These are phyloP conservation scores for Thunnus maccoyii DNA, from an alignment of 2,113 vertebrate species.

Conservation along the genomic window DNA sequence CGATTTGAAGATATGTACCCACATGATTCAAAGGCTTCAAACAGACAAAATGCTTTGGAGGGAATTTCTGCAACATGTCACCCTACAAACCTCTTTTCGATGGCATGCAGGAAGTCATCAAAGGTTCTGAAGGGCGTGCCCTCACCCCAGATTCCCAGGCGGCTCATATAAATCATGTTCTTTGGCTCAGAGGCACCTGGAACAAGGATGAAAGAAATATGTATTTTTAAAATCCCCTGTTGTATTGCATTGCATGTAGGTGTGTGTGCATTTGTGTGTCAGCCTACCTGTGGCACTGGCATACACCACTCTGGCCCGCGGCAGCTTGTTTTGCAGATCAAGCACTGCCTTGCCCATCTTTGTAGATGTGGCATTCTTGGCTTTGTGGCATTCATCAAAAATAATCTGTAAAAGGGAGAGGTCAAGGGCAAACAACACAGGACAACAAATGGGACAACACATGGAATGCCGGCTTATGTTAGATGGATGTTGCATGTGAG, in stretches of 20 bases:
- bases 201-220: not conserved
- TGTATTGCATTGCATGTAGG: not conserved
- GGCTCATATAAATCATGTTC: constrained; percentile 99
- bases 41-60: not conserved
- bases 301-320: constrained; percentile 94
- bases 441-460: not conserved
- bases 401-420: constrained; percentile 87
- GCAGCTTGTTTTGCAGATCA: constrained; percentile 96
- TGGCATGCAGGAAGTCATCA: constrained; percentile 96
- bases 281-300: constrained; percentile 96
- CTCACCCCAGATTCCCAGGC: constrained; percentile 98
- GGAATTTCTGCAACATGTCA: not conserved
- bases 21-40: not conserved
- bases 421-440: constrained; percentile 84
- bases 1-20: not conserved
- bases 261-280: not conserved
- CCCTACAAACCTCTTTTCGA: constrained; percentile 93
- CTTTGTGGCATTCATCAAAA: constrained; percentile 99
- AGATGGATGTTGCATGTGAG: not conserved
- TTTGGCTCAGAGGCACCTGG: constrained; percentile 99
- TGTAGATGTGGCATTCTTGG: constrained; percentile 97
- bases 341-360: constrained; percentile 99
- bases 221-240: not conserved
- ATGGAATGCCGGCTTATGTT: not conserved
- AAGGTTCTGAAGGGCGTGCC: constrained; percentile 95